These are phyloP conservation scores for Heliconius charithonia DNA, from an alignment of 2,888 invertebrate genomes.

Conservation along the genomic window DNA sequence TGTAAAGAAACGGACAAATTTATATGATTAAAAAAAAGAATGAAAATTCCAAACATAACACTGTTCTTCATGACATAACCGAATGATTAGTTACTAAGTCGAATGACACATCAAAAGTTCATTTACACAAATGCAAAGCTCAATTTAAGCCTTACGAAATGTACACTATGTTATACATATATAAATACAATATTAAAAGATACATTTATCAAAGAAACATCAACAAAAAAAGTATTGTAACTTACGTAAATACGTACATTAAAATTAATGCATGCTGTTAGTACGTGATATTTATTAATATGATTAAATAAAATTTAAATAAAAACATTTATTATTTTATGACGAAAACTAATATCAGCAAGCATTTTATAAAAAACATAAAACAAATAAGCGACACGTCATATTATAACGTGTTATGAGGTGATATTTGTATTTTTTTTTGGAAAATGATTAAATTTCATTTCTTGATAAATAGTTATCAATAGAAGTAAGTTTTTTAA, in stretches of 20 bases:
- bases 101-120: too few species aligned
- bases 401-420: not conserved
- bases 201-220: not conserved
- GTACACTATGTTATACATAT: not conserved
- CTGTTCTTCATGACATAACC: too few species aligned
- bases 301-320: not conserved
- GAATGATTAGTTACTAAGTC: too few species aligned
- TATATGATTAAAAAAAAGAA: too few species aligned
- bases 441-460: not conserved
- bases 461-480: not conserved
- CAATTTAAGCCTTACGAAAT: too few species aligned
- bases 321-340: constrained; percentile 6
- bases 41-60: too few species aligned
- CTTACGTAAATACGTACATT: too few species aligned
- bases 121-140: too few species aligned
- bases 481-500: not conserved
- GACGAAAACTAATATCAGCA: constrained; percentile 52
- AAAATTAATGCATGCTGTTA: constrained; percentile 10
- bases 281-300: not conserved
- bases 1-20: too few species aligned
- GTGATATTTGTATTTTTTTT: not conserved
- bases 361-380: constrained; percentile 18
- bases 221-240: not conserved
- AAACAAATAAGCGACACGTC: constrained; percentile 20
- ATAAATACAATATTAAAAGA: not conserved